phyloP scores from a whole-genome alignment of 1,140 invertebrate species.

The Tetramorium parvispinum region DNA sequence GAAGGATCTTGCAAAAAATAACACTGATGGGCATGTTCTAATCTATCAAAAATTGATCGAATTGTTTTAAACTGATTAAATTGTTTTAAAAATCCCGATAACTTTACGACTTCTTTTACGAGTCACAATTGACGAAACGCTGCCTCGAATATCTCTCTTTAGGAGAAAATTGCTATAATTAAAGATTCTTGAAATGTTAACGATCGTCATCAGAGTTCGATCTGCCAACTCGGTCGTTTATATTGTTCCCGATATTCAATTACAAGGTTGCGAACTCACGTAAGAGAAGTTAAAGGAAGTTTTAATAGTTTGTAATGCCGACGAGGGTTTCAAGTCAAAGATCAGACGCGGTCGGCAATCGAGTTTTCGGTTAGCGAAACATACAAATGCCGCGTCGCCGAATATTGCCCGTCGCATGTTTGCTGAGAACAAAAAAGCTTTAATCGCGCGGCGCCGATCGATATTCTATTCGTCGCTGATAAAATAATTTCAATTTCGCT shows the following conservation, averaged over 20 bases:
- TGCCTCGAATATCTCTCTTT: conserved; percentile 7
- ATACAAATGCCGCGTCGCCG: conserved; percentile 19
- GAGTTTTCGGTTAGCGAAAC: conserved; percentile 45
- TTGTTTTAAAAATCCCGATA: background rate
- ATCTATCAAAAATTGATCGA: background rate
- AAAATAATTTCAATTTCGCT: conserved; percentile 50
- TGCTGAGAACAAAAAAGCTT: conserved; percentile 4
- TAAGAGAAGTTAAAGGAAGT: conserved; percentile 51
- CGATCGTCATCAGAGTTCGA: conserved; percentile 5
- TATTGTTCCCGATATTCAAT: conserved; percentile 60
- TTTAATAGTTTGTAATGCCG: conserved; percentile 52
- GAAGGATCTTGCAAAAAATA: background rate
- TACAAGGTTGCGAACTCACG: conserved; percentile 38
- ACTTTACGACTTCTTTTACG: background rate
- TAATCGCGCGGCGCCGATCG: background rate
- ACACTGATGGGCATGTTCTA: background rate
- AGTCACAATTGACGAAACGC: conserved; percentile 7
- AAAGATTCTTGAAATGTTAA: conserved; percentile 31
- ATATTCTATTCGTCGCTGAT: conserved; percentile 21
- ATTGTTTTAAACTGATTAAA: background rate
- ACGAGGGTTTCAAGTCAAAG: conserved; percentile 53
- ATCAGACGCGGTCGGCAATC: conserved; percentile 54
- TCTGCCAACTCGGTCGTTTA: conserved; percentile 55
- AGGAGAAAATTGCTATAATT: conserved; percentile 10
- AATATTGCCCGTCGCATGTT: conserved; percentile 33